Evolutionary conservation across 2,888 invertebrate genomes (phyloP), one percentile per base, ranked within the genome.

Genomic region (Dermolepida albohirtum): DNA sequence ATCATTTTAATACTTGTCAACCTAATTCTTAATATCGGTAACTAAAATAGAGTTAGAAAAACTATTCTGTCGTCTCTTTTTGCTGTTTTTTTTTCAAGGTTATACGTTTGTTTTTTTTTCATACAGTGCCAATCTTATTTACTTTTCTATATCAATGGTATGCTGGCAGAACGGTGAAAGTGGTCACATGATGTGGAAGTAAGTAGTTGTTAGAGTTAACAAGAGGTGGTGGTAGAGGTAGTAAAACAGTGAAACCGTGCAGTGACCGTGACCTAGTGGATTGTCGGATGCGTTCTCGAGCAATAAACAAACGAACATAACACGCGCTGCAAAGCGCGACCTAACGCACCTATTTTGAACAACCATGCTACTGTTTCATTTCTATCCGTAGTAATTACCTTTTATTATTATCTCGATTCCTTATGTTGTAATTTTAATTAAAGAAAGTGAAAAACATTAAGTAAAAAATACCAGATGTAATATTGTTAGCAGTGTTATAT

Each of bases 321-420:
- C 57, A 57, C 57, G 43, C 43, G 57, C 43, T 39, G 57, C n/a
- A 50, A 57, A 72, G 71, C 71, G 55, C 71, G 59, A 72, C 71
- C 67, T 64, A 70, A 67, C 70, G 62, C 70, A 67, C 70, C 68
- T 72, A 69, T 64, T 66, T 52, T 63, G 44, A 64, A 64, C 52
- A 39, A 52, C 69, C 68, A 52, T 34, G 6, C 34, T 34, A 34
- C 34, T 34, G 34, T 34, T 34, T 34, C 6, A 65, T 65, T 63
- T 43, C 8, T n/a, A 22, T 50, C n/a, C 27, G 43, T 27, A 40
- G 41, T 40, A n/a, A 5, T 12, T 41, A 55, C 11, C 5, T 17
- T 12, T 22, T 40, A 11, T 22, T 55, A 10, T 11, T 40, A 11
- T 40, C 39, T 8, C 11, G 39, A 14, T 12, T n/a, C 8, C 47